These are phyloP conservation scores for Brachypalpus laphriformis DNA, from an alignment of 2,888 invertebrate species.

Conservation along the genomic window DNA sequence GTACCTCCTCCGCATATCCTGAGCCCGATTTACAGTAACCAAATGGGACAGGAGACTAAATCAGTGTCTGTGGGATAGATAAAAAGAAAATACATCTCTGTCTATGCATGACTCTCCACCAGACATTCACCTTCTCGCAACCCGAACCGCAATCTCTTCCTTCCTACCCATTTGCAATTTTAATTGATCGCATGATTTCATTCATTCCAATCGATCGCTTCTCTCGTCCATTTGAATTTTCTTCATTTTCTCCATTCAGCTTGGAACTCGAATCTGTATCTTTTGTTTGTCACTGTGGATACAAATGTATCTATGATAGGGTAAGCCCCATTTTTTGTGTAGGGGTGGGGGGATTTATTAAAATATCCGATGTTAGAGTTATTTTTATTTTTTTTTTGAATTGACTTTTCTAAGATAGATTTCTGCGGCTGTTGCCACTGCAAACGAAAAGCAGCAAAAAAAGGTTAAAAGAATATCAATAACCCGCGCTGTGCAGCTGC, in stretches of 20 bases:
- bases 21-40: slow-evolving; percentile 15
- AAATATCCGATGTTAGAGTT: slow-evolving; percentile 22
- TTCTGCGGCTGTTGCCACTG: slow-evolving; percentile 45
- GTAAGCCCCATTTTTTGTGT: slow-evolving; percentile 1
- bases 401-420: slow-evolving; percentile 26
- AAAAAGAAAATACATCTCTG: slow-evolving; percentile 21
- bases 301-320: slow-evolving; percentile 31
- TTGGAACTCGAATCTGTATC: slow-evolving; percentile 26
- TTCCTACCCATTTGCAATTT: slow-evolving; percentile 65
- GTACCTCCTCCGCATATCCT: slow-evolving; percentile 43
- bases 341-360: not conserved
- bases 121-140: slow-evolving; percentile 1
- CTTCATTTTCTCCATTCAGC: slow-evolving; percentile 17
- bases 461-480: slow-evolving; percentile 53
- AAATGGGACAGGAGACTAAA: slow-evolving; percentile 45
- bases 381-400: not conserved
- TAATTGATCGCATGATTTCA: slow-evolving; percentile 74
- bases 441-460: slow-evolving; percentile 6
- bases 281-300: slow-evolving; percentile 32
- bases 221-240: slow-evolving; percentile 51
- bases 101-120: not conserved
- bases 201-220: slow-evolving; percentile 70
- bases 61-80: slow-evolving; percentile 21
- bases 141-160: slow-evolving; percentile 33
- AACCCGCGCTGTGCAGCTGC: slow-evolving; percentile 47